Conservation (phyloP, 2,888 invertebrate species). For the Pristionchus arcanus region DNA sequence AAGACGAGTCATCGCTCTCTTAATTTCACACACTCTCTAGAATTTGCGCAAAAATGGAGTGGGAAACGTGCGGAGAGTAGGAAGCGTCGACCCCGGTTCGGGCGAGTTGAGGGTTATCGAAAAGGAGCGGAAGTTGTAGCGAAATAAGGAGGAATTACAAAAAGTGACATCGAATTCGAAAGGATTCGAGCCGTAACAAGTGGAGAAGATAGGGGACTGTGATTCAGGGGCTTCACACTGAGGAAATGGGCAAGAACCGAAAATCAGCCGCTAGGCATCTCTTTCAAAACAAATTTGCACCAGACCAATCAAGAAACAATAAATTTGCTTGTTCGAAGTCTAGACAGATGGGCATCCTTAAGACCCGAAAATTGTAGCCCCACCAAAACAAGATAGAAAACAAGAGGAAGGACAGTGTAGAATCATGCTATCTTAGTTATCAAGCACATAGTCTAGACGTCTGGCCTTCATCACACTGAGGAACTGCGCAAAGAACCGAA, state of each 20-base stretch:
- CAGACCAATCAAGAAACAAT: background rate
- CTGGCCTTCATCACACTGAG: too few relatives aligned
- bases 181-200: too few relatives aligned
- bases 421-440: too few relatives aligned
- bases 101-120: background rate
- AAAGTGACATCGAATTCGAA: too few relatives aligned
- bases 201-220: background rate
- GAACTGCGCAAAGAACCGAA: background rate
- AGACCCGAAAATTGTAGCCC: too few relatives aligned
- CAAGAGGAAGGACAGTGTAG: too few relatives aligned
- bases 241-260: too few relatives aligned
- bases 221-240: background rate
- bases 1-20: slow-evolving; percentile 33
- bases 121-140: background rate
- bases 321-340: background rate
- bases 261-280: too few relatives aligned
- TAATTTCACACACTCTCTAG: background rate
- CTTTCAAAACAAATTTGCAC: too few relatives aligned
- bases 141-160: background rate
- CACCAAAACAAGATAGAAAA: too few relatives aligned
- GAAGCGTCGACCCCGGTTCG: background rate
- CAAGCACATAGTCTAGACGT: too few relatives aligned
- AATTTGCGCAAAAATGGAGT: background rate
- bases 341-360: too few relatives aligned
- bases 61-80: background rate